Base-by-base conservation (phyloP, 2,113 vertebrate species). In the Perca flavescens region DNA sequence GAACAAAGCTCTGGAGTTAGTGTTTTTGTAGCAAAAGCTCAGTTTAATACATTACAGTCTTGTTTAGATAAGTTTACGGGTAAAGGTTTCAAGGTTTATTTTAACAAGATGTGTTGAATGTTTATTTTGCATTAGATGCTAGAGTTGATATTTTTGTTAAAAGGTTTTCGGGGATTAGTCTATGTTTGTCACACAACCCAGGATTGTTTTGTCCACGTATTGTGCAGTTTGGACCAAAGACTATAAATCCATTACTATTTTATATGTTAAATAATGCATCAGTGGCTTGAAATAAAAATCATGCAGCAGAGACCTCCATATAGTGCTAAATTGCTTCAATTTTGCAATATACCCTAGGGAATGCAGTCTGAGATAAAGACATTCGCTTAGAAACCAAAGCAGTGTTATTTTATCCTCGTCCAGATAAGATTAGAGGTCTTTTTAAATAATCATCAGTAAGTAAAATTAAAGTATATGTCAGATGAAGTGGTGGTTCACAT, bases 401-500 rank as follows among this genome's bases (percentile, higher is more conserved):
- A 34, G 21, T 50, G 52, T 53, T 22, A 36, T 63, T 21, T 36
- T 5, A 68, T 62, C 10, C 19, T 19, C 5, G 2, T 11, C 31
- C 15, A 36, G 11, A 88, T 34, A 28, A 21, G 52, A 53, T 15
- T 13, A 17, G 54, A 76, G 11, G 3, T 16, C 4, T 25, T 69
- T 64, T 65, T 76, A 40, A 53, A 40, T 54, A 53, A 74, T 74
- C 12, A 74, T 36, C 25, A 40, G 9, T 1, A 50, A 61, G 11
- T 36, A 10, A 40, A 21, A 75, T 71, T 65, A 61, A 83, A 22
- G 60, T 64, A 40, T 2, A 22, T 15, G 75, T 71, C 70, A 40
- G 46, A 46, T 46, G 16, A 64, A 36, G 25, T 25, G 34, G 8
- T 36, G 16, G 3, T 31, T 77, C 56, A 61, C 71, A 58, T 47